A percentile compares a stretch with the other conserved stretches of the same genome.
Evolutionary conservation across 2,888 invertebrate genomes (phyloP).

Genomic region (Drosophila mayaguana): DNA sequence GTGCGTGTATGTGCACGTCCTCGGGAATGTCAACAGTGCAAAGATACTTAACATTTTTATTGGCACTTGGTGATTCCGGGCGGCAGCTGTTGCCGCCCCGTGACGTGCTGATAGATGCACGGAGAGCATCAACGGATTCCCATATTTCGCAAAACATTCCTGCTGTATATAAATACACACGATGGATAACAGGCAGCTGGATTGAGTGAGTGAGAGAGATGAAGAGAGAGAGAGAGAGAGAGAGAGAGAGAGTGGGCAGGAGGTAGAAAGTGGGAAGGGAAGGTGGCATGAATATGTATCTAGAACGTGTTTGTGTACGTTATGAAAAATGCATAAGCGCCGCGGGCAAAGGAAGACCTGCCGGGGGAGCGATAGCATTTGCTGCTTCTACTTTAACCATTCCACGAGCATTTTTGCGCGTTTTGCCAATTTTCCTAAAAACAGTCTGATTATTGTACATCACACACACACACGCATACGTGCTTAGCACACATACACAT

Average conservation of each 20-base stretch:
- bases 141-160: conserved; percentile 58
- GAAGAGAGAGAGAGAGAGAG: too few species aligned
- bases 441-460: conserved; percentile 67
- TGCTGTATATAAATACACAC: conserved; percentile 19
- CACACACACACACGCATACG: conserved; percentile 36
- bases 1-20: conserved; percentile 39
- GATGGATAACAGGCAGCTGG: conserved; percentile 5
- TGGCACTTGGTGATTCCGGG: conserved; percentile 76
- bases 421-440: conserved; percentile 69
- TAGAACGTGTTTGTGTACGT: conserved; percentile 64
- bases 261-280: too few species aligned
- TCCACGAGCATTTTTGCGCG: conserved; percentile 66
- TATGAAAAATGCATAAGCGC: conserved; percentile 79
- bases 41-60: conserved; percentile 84
- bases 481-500: conserved; percentile 31
- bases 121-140: conserved; percentile 49
- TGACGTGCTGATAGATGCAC: conserved; percentile 75
- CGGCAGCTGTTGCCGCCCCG: conserved; percentile 72
- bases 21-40: conserved; percentile 72
- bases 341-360: conserved; percentile 35
- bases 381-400: conserved; percentile 17
- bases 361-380: conserved; percentile 15
- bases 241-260: too few species aligned
- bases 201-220: background rate
- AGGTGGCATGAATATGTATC: conserved; percentile 55